Percentiles rank a stretch among this genome's conserved stretches.
These are phyloP conservation scores for Phragmatobia fuliginosa DNA, from an alignment of 2,888 invertebrate species.

Conservation along the genomic window DNA sequence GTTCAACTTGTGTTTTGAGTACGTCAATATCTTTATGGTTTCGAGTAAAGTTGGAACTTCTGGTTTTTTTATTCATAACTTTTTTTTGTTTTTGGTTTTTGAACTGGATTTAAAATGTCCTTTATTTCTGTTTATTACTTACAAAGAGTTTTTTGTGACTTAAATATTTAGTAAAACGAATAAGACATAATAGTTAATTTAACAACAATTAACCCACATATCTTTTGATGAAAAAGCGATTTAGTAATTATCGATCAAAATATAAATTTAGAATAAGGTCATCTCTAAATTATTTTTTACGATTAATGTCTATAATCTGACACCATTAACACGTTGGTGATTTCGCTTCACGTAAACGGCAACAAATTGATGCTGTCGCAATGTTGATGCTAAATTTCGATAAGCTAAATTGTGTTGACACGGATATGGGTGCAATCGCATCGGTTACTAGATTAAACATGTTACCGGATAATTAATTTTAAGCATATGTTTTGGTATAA, in stretches of 20 bases:
- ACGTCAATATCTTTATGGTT: slow-evolving; percentile 49
- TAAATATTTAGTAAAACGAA: too few species aligned
- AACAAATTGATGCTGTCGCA: slow-evolving; percentile 48
- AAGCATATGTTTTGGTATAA: background rate
- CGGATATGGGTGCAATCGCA: slow-evolving; percentile 26
- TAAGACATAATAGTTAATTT: too few species aligned
- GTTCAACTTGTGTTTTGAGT: slow-evolving; percentile 50
- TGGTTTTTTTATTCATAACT: slow-evolving; percentile 19
- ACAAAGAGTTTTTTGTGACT: background rate
- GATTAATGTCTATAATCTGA: slow-evolving; percentile 35
- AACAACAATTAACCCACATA: too few species aligned
- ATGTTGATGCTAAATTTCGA: slow-evolving; percentile 47
- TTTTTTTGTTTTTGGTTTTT: background rate
- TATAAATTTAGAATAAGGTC: background rate
- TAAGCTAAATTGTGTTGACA: slow-evolving; percentile 52
- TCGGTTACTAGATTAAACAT: slow-evolving; percentile 8
- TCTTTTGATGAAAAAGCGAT: background rate
- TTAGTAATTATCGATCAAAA: slow-evolving; percentile 27
- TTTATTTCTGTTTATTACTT: background rate
- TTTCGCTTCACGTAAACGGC: slow-evolving; percentile 43
- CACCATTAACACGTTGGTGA: slow-evolving; percentile 36
- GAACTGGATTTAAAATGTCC: background rate
- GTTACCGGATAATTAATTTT: background rate
- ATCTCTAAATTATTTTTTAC: slow-evolving; percentile 29
- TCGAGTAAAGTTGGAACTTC: slow-evolving; percentile 30